Evolutionary conservation across 2,113 vertebrate species (phyloP).

Genomic region (Sphaerodactylus townsendi): DNA sequence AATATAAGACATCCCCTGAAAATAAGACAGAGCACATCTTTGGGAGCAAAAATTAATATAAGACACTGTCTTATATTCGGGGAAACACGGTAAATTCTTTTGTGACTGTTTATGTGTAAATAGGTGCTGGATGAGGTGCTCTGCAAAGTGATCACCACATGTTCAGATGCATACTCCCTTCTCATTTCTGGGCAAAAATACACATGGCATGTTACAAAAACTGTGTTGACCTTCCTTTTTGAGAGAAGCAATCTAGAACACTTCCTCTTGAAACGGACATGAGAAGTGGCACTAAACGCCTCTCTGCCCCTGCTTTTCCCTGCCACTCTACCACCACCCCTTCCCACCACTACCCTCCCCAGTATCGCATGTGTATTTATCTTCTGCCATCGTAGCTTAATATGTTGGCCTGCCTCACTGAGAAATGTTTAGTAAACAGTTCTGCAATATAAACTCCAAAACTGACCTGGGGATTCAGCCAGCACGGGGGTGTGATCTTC

Average conservation of each 20-base stretch:
- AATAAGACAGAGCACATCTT: no score
- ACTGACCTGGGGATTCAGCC: neutral
- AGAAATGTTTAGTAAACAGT: neutral
- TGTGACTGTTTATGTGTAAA: neutral
- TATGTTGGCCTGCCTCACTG: neutral
- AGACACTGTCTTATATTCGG: no score
- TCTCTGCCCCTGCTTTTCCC: neutral
- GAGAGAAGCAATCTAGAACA: neutral
- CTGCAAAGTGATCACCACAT: neutral
- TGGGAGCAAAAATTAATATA: no score
- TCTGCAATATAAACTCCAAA: neutral
- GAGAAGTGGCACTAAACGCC: neutral
- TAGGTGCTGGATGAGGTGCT: neutral
- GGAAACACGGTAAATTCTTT: no score
- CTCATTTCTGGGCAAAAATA: neutral
- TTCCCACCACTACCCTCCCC: neutral
- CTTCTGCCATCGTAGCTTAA: neutral
- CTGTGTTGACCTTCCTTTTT: neutral
- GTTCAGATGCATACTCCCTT: neutral
- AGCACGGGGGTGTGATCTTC: neutral
- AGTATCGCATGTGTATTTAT: neutral
- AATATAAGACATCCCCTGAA: no score
- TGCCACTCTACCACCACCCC: neutral
- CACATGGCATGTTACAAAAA: neutral
- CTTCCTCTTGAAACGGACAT: neutral